Evolutionary conservation across 2,113 vertebrate species (phyloP).

Genomic region (Phyllostomus discolor): DNA sequence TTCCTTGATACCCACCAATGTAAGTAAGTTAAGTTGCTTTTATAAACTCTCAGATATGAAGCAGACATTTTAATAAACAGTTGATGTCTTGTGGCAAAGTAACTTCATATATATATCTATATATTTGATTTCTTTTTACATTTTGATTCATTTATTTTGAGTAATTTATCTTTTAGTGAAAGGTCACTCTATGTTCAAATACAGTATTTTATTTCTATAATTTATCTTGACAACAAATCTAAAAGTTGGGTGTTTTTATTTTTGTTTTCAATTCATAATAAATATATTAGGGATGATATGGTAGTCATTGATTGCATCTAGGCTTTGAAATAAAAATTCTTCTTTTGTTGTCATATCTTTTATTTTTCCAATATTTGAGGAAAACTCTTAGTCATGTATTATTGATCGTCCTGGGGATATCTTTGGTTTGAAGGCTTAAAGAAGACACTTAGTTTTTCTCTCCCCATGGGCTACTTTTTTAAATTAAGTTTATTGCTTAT

Average conservation of each 20-base stretch:
- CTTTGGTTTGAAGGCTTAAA: conserved; percentile 17
- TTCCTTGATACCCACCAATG: background rate
- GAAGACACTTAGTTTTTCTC: background rate
- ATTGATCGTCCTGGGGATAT: background rate
- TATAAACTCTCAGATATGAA: background rate
- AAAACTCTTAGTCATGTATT: background rate
- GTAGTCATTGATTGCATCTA: background rate
- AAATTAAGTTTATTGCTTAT: background rate
- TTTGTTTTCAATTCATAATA: conserved; percentile 35
- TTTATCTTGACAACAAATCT: background rate
- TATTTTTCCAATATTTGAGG: background rate
- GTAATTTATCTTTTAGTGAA: background rate
- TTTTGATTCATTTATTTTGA: conserved; percentile 26
- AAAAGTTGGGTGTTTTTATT: background rate
- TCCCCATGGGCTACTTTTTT: background rate
- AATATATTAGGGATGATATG: background rate
- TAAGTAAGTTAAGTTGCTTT: background rate
- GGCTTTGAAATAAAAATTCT: background rate
- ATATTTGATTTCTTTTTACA: conserved; percentile 27
- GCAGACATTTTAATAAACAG: background rate
- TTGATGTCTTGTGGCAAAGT: background rate
- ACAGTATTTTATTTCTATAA: background rate
- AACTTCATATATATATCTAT: background rate
- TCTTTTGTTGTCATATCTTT: background rate
- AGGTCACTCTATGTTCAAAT: background rate